Base-by-base conservation (phyloP, 2,113 vertebrate species). In the Phalacrocorax carbo region DNA sequence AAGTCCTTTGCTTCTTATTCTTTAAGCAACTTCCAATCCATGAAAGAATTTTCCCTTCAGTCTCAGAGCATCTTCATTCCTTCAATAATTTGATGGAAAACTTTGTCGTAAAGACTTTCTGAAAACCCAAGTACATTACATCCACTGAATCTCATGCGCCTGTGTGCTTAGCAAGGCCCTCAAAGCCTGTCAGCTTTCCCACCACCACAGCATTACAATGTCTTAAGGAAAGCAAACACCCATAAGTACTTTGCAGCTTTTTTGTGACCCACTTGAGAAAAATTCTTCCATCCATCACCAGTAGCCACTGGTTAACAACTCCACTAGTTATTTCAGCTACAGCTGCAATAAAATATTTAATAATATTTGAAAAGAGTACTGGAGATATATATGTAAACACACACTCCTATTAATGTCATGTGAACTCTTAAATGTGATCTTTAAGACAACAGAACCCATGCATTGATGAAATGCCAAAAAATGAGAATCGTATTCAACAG, bases 81-180 rank as follows among this genome's bases (percentile, higher is more conserved):
- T 82, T 62, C 34, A 32, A 3, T 52, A 46, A 78, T 15, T 34
- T 52, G 40, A 70, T 34, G 5, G 15, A 82, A 52, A 73, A 62
- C 8, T 20, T 40, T 15, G 44, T 21, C 5, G 42, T 17, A 65
- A 82, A 86, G 27, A 13, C 13, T 62, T 64, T 26, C 42, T 52
- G 32, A 68, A 77, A 72, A 72, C 11, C 21, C 29, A 54, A 23
- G 26, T 26, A 22, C 10, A 11, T 64, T 29, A 29, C 14, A 60
- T 20, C 27, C 20, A 21, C n/a, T 11, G 20, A 65, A 38, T 57
- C 22, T 65, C 40, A 38, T 1, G 1, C 1, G 1, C 8, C 15
- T 14, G 15, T 11, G 46, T 57, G 54, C 40, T 78, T 12, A 86
- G 48, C 48, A 73, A 57, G 65, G 48, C 36, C 21, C 64, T 26